A percentile compares a stretch with the other conserved stretches of the same genome.
Evolutionary conservation across 2,888 invertebrate species (phyloP).

Genomic region (Acleris cristana): DNA sequence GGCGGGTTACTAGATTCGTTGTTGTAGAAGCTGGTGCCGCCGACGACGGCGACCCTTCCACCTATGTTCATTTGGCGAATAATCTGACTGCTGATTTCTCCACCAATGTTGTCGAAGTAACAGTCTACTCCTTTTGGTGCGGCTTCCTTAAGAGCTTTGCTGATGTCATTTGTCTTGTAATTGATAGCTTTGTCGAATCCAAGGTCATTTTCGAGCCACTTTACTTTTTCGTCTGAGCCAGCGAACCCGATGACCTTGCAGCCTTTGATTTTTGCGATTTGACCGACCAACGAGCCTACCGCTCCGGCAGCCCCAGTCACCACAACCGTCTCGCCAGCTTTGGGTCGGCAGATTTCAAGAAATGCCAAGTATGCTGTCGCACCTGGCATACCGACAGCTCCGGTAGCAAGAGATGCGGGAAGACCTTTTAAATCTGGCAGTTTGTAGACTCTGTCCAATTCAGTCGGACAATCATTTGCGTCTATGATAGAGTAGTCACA

Average conservation of each 20-base stretch:
- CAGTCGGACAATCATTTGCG: conserved; percentile 45
- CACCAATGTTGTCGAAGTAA: conserved; percentile 91
- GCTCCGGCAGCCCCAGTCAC: conserved; percentile 90
- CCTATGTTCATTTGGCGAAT: conserved; percentile 83
- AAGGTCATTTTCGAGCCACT: conserved; percentile 86
- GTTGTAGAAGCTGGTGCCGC: conserved; percentile 64
- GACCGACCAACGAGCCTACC: conserved; percentile 89
- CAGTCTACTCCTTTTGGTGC: conserved; percentile 89
- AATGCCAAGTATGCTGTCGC: conserved; percentile 89
- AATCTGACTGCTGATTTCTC: conserved; percentile 84
- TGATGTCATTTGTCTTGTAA: conserved; percentile 86
- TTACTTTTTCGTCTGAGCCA: conserved; percentile 88
- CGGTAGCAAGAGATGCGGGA: conserved; percentile 82
- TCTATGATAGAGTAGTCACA: conserved; percentile 73
- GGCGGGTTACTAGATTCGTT: conserved; percentile 59
- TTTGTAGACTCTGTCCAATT: conserved; percentile 49
- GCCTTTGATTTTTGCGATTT: conserved; percentile 55
- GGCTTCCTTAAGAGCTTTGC: conserved; percentile 81
- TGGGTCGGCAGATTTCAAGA: conserved; percentile 86
- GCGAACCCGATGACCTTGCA: conserved; percentile 87
- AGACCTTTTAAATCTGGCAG: conserved; percentile 81
- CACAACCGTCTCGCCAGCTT: conserved; percentile 87
- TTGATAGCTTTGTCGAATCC: conserved; percentile 89
- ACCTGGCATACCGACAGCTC: conserved; percentile 87
- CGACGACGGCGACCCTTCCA: conserved; percentile 59